These are phyloP conservation scores for Dromas ardeola DNA, from an alignment of 2,113 vertebrate genomes.

Conservation along the genomic window DNA sequence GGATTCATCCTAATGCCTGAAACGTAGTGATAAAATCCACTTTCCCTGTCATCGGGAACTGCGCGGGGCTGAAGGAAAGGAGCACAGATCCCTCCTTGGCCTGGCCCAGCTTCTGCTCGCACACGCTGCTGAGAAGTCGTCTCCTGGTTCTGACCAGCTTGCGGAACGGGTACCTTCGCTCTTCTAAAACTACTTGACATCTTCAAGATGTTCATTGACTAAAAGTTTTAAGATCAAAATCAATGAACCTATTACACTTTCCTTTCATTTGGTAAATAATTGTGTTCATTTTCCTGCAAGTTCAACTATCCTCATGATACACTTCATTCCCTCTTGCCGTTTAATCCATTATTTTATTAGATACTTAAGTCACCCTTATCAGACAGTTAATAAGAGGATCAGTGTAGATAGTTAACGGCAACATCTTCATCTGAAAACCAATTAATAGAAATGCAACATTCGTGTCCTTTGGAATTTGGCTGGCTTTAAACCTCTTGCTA, in stretches of 20 bases:
- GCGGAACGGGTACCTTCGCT: rapidly evolving
- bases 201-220: not conserved
- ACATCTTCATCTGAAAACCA: not conserved
- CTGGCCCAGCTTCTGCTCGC: not conserved
- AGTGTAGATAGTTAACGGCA: not conserved
- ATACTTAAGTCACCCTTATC: not conserved
- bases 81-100: not conserved
- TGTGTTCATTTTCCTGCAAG: not conserved
- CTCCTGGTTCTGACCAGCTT: not conserved
- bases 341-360: not conserved
- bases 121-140: not conserved
- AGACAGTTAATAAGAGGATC: not conserved
- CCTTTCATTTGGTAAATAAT: not conserved
- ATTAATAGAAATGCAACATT: not conserved
- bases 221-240: not conserved
- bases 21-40: not conserved
- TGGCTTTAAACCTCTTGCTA: not conserved
- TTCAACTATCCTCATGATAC: not conserved
- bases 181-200: not conserved
- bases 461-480: not conserved
- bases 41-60: rapidly evolving
- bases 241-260: not conserved
- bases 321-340: not conserved
- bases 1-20: not conserved
- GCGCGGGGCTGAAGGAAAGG: not conserved